Conservation (phyloP, 2,888 invertebrate species). For the Salpingus planirostris region DNA sequence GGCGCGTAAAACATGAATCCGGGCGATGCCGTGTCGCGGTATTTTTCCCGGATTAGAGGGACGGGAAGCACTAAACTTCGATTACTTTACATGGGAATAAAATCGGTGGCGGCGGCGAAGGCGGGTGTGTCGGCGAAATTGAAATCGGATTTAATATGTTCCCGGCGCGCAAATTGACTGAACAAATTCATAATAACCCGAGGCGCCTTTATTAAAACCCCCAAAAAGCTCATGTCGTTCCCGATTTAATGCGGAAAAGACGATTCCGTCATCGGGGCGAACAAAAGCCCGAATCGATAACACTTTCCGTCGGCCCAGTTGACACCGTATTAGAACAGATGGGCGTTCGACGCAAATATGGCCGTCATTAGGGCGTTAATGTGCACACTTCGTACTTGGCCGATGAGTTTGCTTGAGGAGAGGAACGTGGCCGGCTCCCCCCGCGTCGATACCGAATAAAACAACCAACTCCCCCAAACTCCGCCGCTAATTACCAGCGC, state of each 20-base stretch:
- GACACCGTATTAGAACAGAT: constrained; percentile 15
- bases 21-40: constrained; percentile 4
- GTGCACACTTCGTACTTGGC: constrained; percentile 13
- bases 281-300: too few species aligned
- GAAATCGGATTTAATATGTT: constrained; percentile 13
- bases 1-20: constrained; percentile 7
- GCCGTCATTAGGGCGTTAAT: constrained; percentile 17
- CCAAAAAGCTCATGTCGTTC: too few species aligned
- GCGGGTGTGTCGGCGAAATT: constrained; percentile 6
- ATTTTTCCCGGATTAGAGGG: constrained; percentile 8
- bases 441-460: constrained; percentile 3
- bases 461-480: too few species aligned
- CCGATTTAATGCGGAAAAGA: too few species aligned
- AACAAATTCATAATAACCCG: too few species aligned
- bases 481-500: too few species aligned
- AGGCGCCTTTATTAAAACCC: too few species aligned
- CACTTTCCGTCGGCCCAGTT: constrained; percentile 10
- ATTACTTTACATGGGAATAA: too few species aligned
- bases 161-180: too few species aligned
- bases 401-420: constrained; percentile 10
- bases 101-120: too few species aligned
- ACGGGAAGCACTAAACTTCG: constrained; percentile 11
- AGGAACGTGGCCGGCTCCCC: constrained; percentile 10
- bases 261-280: too few species aligned
- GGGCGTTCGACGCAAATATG: constrained; percentile 12